Percentiles rank a stretch among this genome's conserved stretches.
phyloP scores from a whole-genome alignment of 2,797 vertebrate species.

The Botia kubotai region DNA sequence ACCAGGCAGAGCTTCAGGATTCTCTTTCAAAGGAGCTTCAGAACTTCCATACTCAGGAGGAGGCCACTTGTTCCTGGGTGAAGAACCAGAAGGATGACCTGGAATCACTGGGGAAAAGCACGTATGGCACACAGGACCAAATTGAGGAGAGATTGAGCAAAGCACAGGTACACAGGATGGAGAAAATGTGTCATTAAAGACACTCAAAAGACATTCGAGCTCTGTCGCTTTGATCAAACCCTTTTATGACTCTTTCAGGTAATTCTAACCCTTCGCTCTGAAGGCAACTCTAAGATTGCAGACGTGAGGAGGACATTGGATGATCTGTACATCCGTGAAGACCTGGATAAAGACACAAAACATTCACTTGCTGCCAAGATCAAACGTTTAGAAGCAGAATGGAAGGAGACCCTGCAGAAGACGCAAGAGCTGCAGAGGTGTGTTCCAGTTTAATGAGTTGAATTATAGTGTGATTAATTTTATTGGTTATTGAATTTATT shows the following conservation, averaged over 20 bases:
- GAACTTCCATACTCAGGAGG: constrained; percentile 70
- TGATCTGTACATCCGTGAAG: constrained; percentile 47
- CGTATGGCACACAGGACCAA: constrained; percentile 58
- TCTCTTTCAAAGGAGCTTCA: constrained; percentile 65
- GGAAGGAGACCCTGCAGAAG: constrained; percentile 41
- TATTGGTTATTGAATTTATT: too few species aligned
- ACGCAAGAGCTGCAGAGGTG: constrained; percentile 54
- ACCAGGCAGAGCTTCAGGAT: constrained; percentile 61
- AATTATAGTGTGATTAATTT: too few species aligned
- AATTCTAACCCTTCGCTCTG: constrained; percentile 70
- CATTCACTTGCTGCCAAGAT: constrained; percentile 38
- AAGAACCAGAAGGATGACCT: constrained; percentile 73
- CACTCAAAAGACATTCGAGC: background rate
- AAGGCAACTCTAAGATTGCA: constrained; percentile 73
- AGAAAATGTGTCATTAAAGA: background rate
- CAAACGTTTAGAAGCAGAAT: constrained; percentile 48
- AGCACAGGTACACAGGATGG: constrained; percentile 77
- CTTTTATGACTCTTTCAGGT: constrained; percentile 64
- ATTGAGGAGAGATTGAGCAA: constrained; percentile 74
- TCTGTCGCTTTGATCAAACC: background rate
- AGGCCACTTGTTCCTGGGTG: constrained; percentile 78
- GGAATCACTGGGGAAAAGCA: constrained; percentile 63
- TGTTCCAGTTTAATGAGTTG: background rate
- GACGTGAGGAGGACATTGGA: constrained; percentile 52
- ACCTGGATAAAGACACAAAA: constrained; percentile 52